phyloP scores from a whole-genome alignment of 1,140 invertebrate genomes.

The Drosophila sp. region DNA sequence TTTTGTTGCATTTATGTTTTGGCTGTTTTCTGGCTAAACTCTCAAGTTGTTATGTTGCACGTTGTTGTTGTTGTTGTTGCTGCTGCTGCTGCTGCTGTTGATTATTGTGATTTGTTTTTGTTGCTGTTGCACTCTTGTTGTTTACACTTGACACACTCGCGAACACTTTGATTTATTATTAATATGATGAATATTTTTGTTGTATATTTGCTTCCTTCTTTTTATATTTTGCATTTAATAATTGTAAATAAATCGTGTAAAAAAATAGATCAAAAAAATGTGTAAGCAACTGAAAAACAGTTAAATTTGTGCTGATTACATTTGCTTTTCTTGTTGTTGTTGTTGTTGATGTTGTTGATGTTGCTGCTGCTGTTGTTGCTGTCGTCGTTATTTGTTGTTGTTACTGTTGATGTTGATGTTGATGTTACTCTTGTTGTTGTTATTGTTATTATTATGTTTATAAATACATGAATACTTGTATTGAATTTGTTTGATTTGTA shows the following conservation, averaged over 20 bases:
- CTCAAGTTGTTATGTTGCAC: slow-evolving; percentile 15
- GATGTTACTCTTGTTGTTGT: slow-evolving; percentile 20
- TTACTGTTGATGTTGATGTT: slow-evolving; percentile 12
- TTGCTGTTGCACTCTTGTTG: slow-evolving; percentile 46
- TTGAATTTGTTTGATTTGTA: not conserved
- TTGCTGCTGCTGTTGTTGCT: slow-evolving; percentile 20
- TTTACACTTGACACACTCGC: slow-evolving; percentile 67
- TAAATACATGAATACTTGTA: slow-evolving; percentile 3
- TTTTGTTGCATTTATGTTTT: slow-evolving; percentile 41
- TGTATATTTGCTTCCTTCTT: slow-evolving; percentile 6
- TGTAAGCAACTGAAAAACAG: slow-evolving; percentile 29
- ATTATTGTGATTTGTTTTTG: too few species aligned
- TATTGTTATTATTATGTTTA: slow-evolving; percentile 4
- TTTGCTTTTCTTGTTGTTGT: slow-evolving; percentile 26
- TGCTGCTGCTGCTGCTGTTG: slow-evolving; percentile 10
- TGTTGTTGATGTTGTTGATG: slow-evolving; percentile 17
- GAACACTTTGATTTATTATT: slow-evolving; percentile 28
- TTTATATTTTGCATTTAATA: not conserved
- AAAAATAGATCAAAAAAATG: slow-evolving; percentile 49
- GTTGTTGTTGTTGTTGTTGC: slow-evolving; percentile 32
- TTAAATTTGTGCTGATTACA: slow-evolving; percentile 32
- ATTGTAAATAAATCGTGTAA: slow-evolving; percentile 28
- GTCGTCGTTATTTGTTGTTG: slow-evolving; percentile 24
- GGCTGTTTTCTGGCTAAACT: slow-evolving; percentile 3
- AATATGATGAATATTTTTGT: slow-evolving; percentile 14